Evolutionary conservation across 2,113 vertebrate genomes (phyloP), one percentile per base, ranked within the genome.

Genomic region (mouse (Mus musculus)): DNA sequence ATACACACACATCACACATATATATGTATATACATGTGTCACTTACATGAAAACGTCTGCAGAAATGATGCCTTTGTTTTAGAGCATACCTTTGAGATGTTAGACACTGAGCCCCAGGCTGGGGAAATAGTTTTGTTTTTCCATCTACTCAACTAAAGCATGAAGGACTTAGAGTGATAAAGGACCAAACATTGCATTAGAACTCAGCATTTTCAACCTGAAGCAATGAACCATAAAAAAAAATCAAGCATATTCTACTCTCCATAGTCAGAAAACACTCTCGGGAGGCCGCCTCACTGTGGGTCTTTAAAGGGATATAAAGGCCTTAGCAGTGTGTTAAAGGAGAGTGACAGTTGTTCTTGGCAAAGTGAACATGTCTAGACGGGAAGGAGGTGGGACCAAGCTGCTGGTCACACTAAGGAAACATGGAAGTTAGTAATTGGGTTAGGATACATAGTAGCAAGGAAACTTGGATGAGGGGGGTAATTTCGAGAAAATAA

Each of bases 151-250:
- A 39, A 22, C 71, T 81, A n/a, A 82, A 84, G n/a, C 8, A 65
- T 61, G 24, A 95, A 84, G 36, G 12, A 42, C 82, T 78, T 78
- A 76, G 16, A 61, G 59, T 52, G 30, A 52, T 88, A 75, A n/a
- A 84, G 39, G 16, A 42, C 13, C 10, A 75, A 67, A 46, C 28
- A 20, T 94, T 80, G 81, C 22, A 36, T 28, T 91, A 56, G 59
- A 94, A 36, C 24, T n/a, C 67, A 84, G 82, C 1, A 17, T 94
- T 90, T 92, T 82, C 91, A 78, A 71, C 36, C 71, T 75, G 77
- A 26, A 91, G 9, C 42, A n/a, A n/a, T 39, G 30, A 84, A 7
- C 56, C 72, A 36, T 54, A 42, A 81, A 42, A 81, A 22, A 93
- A 49, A 85, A 56, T 59, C 65, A 88, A 72, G 69, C 26, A 63